Evolutionary conservation across 2,797 vertebrate species (phyloP).

Genomic region (Intellagama lesueurii): DNA sequence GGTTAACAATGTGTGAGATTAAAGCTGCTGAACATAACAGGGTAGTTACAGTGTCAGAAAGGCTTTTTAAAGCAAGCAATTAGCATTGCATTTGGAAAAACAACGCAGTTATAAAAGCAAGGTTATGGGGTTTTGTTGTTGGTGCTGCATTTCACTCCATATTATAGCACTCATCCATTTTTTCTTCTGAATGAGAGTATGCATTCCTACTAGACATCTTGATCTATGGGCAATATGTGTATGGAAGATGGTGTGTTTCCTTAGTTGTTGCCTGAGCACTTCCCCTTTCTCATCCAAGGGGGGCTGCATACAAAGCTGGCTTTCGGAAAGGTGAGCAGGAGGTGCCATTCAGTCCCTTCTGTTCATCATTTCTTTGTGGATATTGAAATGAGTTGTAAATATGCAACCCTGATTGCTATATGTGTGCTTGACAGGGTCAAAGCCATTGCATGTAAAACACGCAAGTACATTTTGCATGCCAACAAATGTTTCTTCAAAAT

Average conservation of each 20-base stretch:
- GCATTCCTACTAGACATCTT: conserved; percentile 25
- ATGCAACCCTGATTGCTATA: neutral
- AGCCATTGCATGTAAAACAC: conserved; percentile 30
- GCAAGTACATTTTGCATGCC: conserved; percentile 1
- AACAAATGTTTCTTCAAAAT: conserved; percentile 29
- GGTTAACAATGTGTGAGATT: neutral
- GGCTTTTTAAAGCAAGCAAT: conserved; percentile 17
- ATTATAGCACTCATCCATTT: conserved; percentile 39
- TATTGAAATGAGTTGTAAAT: neutral
- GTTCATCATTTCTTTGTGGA: neutral
- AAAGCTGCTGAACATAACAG: neutral
- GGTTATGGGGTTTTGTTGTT: neutral
- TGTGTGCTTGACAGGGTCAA: neutral
- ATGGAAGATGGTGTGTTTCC: neutral
- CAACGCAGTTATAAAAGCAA: conserved; percentile 9
- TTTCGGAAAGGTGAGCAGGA: neutral
- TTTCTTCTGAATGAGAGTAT: conserved; percentile 26
- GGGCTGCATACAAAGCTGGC: neutral
- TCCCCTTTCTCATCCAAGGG: neutral
- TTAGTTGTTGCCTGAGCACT: neutral
- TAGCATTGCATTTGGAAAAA: conserved; percentile 29
- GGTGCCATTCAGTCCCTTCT: neutral
- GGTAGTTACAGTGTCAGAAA: neutral
- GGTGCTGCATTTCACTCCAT: neutral
- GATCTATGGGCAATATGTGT: too few species aligned